These are phyloP conservation scores for Dermochelys coriacea DNA, from an alignment of 2,797 vertebrate species.

Conservation along the genomic window DNA sequence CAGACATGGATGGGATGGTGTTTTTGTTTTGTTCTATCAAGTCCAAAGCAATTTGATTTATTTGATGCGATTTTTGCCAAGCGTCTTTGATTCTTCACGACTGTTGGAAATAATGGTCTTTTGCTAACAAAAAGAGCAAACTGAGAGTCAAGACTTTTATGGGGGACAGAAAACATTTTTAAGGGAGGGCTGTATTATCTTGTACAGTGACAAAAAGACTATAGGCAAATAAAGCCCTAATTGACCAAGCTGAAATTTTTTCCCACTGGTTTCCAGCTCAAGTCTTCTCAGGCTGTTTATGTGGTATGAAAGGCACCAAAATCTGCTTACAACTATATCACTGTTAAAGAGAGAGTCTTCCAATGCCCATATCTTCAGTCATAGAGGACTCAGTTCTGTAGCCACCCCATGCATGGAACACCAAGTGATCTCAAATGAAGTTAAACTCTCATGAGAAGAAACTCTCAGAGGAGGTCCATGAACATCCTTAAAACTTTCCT, in stretches of 20 bases:
- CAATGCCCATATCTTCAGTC: neutral
- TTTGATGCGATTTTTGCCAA: conserved; percentile 57
- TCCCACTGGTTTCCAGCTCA: conserved; percentile 41
- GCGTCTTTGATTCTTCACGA: conserved; percentile 65
- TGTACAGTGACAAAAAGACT: conserved; percentile 63
- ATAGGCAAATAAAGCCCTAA: conserved; percentile 42
- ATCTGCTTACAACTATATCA: conserved; percentile 14
- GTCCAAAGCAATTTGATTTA: conserved; percentile 51
- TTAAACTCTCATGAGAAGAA: conserved; percentile 17
- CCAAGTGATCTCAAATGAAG: neutral
- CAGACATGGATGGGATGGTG: neutral
- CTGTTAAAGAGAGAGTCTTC: conserved; percentile 7
- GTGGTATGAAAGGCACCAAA: conserved; percentile 42
- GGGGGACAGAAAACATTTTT: conserved; percentile 49
- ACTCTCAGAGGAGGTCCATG: neutral
- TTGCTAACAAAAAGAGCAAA: conserved; percentile 68
- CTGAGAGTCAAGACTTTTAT: conserved; percentile 58
- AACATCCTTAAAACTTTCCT: neutral
- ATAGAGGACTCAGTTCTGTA: neutral
- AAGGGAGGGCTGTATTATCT: conserved; percentile 46
- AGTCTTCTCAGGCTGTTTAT: conserved; percentile 33
- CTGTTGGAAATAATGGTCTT: conserved; percentile 65
- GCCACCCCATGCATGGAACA: neutral
- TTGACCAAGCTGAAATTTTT: neutral
- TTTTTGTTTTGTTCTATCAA: conserved; percentile 50